Evolutionary conservation across 2,888 invertebrate genomes (phyloP), one percentile per base, ranked within the genome.

Genomic region (Plebejus argus): DNA sequence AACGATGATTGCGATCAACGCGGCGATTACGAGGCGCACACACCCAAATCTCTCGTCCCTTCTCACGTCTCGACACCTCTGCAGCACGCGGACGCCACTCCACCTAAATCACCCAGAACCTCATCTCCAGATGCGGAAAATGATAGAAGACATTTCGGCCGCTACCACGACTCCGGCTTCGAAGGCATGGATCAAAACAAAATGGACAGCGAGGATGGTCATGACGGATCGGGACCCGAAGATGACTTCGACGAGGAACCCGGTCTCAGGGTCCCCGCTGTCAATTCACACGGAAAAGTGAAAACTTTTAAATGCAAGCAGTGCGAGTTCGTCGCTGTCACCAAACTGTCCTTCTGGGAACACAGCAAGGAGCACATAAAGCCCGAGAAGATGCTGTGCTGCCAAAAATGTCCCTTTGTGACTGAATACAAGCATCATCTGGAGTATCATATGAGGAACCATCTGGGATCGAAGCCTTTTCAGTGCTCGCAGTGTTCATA

Each of bases 391-490:
- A 95, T 98, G 83, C 94, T 99, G 45, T 96, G 96, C 79, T 99
- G 99, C 86, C 96, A 97, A 5, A 96, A 97, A 85, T 99, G 99
- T 86, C 98, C 98, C 0, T 99, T 99, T 86, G 99, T 99, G 4
- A 99, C 99, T 0, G 99, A 99, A 88, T 98, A 98, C 94, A 99
- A 99, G 86, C 99, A 99, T 88, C 99, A 99, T 84, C 92, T 99
- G 79, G 99, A 99, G 88, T 99, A 99, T 86, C 99, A 99, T 88
- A 95, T 99, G 88, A 95, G 98, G 70, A 99, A 99, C 88, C 99
- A 99, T 90, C 95, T 97, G 84, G 98, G 99, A 61, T 97, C 97
- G 0, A 99, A 99, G 87, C 99, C 99, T 1, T 99, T 98, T 94
- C 97, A 97, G 88, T 99, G 99, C 90, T 95, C 95, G 80, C 96